Base-by-base conservation (phyloP, 2,888 invertebrate genomes). In the Tinea trinotella region DNA sequence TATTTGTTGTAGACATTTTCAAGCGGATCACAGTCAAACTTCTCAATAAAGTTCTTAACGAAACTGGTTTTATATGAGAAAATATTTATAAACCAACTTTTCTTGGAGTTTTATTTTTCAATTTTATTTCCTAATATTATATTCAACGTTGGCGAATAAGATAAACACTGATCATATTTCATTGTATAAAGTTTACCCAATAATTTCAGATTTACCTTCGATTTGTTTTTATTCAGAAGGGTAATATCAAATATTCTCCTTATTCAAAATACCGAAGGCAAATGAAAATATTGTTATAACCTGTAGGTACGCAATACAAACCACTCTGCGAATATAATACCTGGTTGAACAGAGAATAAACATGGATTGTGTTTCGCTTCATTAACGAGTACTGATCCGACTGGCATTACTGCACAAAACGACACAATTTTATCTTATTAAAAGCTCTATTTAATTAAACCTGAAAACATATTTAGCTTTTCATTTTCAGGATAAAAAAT, bases 341-440 rank as follows among this genome's bases (percentile, higher is more conserved):
- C 61, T 59, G 62, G 57, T 62, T 60, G 56, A 62, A 59, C 60
- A 59, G 57, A 59, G 58, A 62, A 65, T 67, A 68, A 71, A 69
- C 67, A 65, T 58, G 61, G 60, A 63, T 68, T 66, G 66, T 62
- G 60, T 71, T 70, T 63, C 65, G 59, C 70, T 72, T 72, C 66
- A 69, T 73, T 72, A 74, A 62, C 62, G 64, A 20, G 18, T 22
- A 35, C 34, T 18, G 52, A 24, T 50, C 50, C 24, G 24, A 15
- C 24, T 46, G 46, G 2, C 62, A 68, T 69, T 71, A 72, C 35
- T 34, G 65, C 65, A 46, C 19, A 3, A n/a, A 19, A 13, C 40
- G 40, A 40, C 40, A 2, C 13, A 40, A 7, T 10, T 40, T 40
- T 40, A 15, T 13, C 13, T 40, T 12, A 13, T 15, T 15, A 30